These are phyloP conservation scores for Drosophila burlai DNA, from an alignment of 1,140 invertebrate genomes.

Conservation along the genomic window DNA sequence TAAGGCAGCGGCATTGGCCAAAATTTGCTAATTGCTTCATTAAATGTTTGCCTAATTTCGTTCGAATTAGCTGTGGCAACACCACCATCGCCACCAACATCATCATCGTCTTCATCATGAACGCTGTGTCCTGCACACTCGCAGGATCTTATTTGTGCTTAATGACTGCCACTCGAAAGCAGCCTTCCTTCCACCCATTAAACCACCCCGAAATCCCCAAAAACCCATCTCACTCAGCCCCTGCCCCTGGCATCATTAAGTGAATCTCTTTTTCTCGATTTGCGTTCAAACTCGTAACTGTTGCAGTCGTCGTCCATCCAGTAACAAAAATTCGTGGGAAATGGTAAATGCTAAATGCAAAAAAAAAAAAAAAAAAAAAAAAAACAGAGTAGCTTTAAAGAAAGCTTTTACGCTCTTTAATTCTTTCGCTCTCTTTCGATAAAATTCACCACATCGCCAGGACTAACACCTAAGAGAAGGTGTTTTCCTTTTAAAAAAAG, in stretches of 20 bases:
- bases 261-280: constrained; percentile 42
- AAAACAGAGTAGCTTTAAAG: neutral
- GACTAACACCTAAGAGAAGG: neutral
- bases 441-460: neutral
- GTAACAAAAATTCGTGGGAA: constrained; percentile 13
- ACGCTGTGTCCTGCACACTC: constrained; percentile 29
- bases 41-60: constrained; percentile 83
- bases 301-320: constrained; percentile 26
- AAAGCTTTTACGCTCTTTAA: constrained; percentile 18
- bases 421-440: neutral
- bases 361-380: neutral
- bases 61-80: constrained; percentile 72
- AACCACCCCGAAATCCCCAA: constrained; percentile 6
- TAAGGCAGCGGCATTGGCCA: constrained; percentile 37
- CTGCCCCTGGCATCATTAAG: constrained; percentile 29
- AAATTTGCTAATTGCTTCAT: constrained; percentile 81
- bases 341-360: constrained; percentile 2
- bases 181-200: constrained; percentile 21
- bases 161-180: constrained; percentile 38
- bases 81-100: neutral
- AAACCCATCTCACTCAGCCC: constrained; percentile 9
- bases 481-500: neutral
- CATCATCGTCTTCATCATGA: neutral
- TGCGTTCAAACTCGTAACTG: constrained; percentile 37
- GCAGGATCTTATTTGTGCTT: constrained; percentile 38